Percentiles rank a stretch among this genome's conserved stretches.
Conservation (phyloP, 2,888 invertebrate species). For the Hirtodrosophila alboralis region DNA sequence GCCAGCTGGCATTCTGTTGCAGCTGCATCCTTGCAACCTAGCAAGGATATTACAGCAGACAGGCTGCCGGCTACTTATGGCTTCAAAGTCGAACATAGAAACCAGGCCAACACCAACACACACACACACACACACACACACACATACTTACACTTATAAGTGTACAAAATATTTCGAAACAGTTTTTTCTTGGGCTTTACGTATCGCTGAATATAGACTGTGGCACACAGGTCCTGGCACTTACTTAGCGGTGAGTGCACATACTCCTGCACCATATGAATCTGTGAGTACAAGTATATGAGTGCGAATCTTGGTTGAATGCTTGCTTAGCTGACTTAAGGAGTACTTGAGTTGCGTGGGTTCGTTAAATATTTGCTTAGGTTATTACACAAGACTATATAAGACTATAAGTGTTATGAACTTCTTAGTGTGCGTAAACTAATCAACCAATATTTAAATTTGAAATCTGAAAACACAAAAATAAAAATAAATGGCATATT, state of each 20-base stretch:
- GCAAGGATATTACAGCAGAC: slow-evolving; percentile 63
- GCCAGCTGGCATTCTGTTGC: slow-evolving; percentile 31
- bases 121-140: slow-evolving; percentile 8
- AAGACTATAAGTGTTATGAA: slow-evolving; percentile 14
- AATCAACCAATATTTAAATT: slow-evolving; percentile 5
- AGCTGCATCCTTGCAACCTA: slow-evolving; percentile 28
- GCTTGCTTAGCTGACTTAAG: slow-evolving; percentile 61
- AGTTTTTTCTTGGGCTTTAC: slow-evolving; percentile 53
- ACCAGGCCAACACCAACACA: slow-evolving; percentile 42
- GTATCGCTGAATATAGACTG: slow-evolving; percentile 72
- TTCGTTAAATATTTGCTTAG: slow-evolving; percentile 65
- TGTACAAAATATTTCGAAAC: slow-evolving; percentile 56
- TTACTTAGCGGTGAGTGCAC: slow-evolving; percentile 72
- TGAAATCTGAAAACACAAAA: not conserved
- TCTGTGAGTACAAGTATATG: slow-evolving; percentile 16
- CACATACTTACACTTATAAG: slow-evolving; percentile 15
- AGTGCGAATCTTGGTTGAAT: slow-evolving; percentile 41
- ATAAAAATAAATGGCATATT: not conserved
- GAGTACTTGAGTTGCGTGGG: slow-evolving; percentile 50
- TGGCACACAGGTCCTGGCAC: slow-evolving; percentile 71
- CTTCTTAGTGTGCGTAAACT: not conserved
- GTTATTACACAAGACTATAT: slow-evolving; percentile 31
- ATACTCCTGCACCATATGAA: slow-evolving; percentile 30
- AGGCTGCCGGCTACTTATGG: slow-evolving; percentile 67
- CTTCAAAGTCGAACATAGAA: slow-evolving; percentile 46